Evolutionary conservation across 2,888 invertebrate genomes (phyloP).

Genomic region (Mimumesa dahlbomi): DNA sequence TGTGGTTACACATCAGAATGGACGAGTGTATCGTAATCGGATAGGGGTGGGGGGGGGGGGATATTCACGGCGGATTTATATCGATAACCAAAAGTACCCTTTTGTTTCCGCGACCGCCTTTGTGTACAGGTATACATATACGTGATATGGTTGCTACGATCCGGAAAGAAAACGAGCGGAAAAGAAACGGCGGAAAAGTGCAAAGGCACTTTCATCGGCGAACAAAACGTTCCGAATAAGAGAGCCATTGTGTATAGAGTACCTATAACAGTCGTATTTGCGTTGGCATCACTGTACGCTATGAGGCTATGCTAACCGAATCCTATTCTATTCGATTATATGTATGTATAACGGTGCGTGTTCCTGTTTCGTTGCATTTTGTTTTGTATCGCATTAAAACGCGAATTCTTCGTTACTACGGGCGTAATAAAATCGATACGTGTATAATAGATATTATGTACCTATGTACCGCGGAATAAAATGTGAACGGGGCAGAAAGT

Average conservation of each 20-base stretch:
- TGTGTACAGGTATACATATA: constrained; percentile 11
- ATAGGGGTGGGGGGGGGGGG: no score
- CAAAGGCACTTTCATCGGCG: constrained; percentile 30
- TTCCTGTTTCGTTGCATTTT: constrained; percentile 4
- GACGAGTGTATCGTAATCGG: no score
- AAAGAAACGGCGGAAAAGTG: constrained; percentile 23
- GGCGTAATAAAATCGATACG: no score
- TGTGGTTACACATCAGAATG: no score
- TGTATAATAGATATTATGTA: no score
- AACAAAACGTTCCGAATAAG: constrained; percentile 44
- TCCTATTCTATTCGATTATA: constrained; percentile 8
- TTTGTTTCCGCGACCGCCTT: constrained; percentile 1
- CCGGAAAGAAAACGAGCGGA: background rate
- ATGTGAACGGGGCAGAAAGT: no score
- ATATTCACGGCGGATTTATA: no score
- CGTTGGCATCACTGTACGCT: constrained; percentile 38
- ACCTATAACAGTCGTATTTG: constrained; percentile 20
- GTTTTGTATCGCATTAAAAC: no score
- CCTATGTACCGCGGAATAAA: no score
- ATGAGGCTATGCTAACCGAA: no score
- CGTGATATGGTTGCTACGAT: constrained; percentile 27
- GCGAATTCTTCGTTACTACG: no score
- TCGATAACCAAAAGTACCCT: background rate
- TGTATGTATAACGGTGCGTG: constrained; percentile 17
- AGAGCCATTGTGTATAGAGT: constrained; percentile 9